phyloP scores from a whole-genome alignment of 2,113 vertebrate genomes.

The Rhabdornis inornatus region DNA sequence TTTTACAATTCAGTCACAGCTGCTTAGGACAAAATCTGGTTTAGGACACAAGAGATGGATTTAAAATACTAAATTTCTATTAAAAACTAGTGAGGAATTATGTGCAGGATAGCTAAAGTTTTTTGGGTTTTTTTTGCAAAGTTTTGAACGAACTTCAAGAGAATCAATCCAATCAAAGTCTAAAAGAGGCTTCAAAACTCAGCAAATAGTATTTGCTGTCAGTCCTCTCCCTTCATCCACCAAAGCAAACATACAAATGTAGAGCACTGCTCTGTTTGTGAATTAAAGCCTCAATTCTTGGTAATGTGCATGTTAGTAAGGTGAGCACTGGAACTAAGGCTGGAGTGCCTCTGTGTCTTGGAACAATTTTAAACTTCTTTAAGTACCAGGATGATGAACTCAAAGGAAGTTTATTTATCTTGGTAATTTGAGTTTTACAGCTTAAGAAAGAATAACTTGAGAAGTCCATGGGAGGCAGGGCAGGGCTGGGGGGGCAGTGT shows the following conservation, averaged over 20 bases:
- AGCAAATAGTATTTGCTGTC: not conserved
- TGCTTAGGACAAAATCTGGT: constrained; percentile 70
- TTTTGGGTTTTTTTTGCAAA: not conserved
- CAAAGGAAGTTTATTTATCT: constrained; percentile 37
- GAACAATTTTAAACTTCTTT: not conserved
- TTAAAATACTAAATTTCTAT: constrained; percentile 68
- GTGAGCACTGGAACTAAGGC: not conserved
- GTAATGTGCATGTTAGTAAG: not conserved
- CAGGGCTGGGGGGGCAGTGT: not conserved
- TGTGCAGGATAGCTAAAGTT: constrained; percentile 40
- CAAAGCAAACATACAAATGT: not conserved
- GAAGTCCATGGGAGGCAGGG: not conserved
- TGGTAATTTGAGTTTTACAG: constrained; percentile 32
- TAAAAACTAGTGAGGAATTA: constrained; percentile 57
- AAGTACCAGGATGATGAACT: not conserved
- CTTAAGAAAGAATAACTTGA: constrained; percentile 29
- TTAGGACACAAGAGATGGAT: constrained; percentile 61
- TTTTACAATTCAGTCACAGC: constrained; percentile 77
- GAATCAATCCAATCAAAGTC: constrained; percentile 1
- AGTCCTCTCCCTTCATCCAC: not conserved
- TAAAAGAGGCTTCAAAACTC: not conserved
- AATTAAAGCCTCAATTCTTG: constrained; percentile 18
- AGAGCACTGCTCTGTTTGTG: constrained; percentile 38
- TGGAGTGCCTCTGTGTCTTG: not conserved
- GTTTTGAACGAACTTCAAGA: constrained; percentile 29